A percentile compares a stretch with the other conserved stretches of the same genome.
Evolutionary conservation across 2,113 vertebrate genomes (phyloP).

Genomic region (Sceloporus tristichus): DNA sequence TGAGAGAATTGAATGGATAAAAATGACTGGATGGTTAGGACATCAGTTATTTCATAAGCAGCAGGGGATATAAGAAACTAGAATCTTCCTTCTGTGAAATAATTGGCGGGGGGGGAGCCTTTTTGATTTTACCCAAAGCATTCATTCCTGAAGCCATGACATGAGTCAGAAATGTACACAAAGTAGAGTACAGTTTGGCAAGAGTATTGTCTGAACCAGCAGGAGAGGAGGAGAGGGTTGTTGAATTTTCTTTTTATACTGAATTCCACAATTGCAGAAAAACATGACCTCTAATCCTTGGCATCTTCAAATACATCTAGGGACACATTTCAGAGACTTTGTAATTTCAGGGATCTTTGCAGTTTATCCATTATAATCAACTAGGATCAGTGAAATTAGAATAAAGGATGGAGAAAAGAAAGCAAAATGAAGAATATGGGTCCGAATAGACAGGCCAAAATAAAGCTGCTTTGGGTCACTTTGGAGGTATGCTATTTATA

Average conservation of each 20-base stretch:
- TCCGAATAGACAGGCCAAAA: too few species aligned
- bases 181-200: slow-evolving; percentile 32
- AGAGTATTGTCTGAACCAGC: neutral
- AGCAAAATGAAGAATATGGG: neutral
- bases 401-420: slow-evolving; percentile 9
- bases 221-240: too few species aligned
- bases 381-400: slow-evolving; percentile 8
- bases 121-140: slow-evolving; percentile 28
- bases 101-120: slow-evolving; percentile 17
- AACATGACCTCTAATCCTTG: slow-evolving; percentile 28
- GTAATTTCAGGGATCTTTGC: slow-evolving; percentile 32
- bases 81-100: slow-evolving; percentile 7
- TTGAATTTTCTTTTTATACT: neutral
- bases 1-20: neutral
- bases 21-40: slow-evolving; percentile 29
- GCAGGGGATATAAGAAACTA: neutral
- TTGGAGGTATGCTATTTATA: too few species aligned
- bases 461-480: too few species aligned
- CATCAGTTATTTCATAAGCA: slow-evolving; percentile 1
- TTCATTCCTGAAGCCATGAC: neutral
- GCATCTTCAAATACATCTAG: slow-evolving; percentile 38
- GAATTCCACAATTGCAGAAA: slow-evolving; percentile 16
- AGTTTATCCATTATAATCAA: slow-evolving; percentile 34
- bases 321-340: slow-evolving; percentile 39
- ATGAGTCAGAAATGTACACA: slow-evolving; percentile 28